Evolutionary conservation across 2,797 vertebrate genomes (phyloP).

Genomic region (Netta rufina): DNA sequence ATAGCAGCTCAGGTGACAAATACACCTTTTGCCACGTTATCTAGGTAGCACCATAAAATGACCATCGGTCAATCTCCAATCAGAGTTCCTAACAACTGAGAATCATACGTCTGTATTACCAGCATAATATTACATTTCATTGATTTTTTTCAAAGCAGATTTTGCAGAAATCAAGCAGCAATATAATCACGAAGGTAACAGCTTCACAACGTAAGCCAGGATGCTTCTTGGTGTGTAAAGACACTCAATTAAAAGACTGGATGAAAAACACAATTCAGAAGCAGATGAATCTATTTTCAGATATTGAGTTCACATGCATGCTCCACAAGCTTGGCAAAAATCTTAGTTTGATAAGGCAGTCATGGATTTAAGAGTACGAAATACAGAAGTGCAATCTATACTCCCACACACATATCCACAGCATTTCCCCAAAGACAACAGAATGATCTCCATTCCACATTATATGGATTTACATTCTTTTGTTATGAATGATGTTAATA

Average conservation of each 20-base stretch:
- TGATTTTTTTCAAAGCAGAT: constrained; percentile 34
- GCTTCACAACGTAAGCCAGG: background rate
- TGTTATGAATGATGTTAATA: constrained; percentile 20
- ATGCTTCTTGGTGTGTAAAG: constrained; percentile 27
- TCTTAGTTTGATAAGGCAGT: background rate
- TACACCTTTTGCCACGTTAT: background rate
- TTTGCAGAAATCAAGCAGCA: constrained; percentile 33
- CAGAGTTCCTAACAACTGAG: constrained; percentile 41
- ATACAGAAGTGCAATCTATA: background rate
- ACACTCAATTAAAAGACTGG: constrained; percentile 41
- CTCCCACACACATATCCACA: background rate
- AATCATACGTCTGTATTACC: constrained; percentile 40
- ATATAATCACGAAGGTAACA: background rate
- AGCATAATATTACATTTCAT: constrained; percentile 41
- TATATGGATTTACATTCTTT: background rate
- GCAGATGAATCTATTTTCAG: background rate
- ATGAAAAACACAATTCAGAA: constrained; percentile 16
- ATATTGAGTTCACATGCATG: background rate
- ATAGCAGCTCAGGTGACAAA: background rate
- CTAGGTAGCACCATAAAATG: constrained; percentile 39
- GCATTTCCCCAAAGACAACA: background rate
- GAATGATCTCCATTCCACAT: background rate
- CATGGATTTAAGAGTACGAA: background rate
- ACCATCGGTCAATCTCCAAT: constrained; percentile 52
- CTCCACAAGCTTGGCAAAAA: background rate